Evolutionary conservation across 1,140 invertebrate species (phyloP), one percentile per base, ranked within the genome.

Genomic region (Pseudobourletiella spinata): DNA sequence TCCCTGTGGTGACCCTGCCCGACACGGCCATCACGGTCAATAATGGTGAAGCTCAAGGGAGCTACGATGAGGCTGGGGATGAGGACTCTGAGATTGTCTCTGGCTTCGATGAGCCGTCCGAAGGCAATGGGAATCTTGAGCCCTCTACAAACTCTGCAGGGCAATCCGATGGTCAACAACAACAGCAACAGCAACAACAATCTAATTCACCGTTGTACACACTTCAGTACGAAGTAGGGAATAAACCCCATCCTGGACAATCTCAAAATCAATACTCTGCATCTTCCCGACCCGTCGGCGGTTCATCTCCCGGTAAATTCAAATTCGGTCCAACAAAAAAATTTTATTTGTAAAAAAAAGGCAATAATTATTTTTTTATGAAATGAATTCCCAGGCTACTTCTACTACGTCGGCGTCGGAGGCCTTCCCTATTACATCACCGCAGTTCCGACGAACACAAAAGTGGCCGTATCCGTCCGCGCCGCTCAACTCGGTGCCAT

Each of bases 401-500:
- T 65, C 24, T 65, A 63, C 46, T 65, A 63, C 52, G 63, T 68
- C 20, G 52, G 59, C 2, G 57, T 60, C 6, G 66, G 66, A 28
- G 63, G 61, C 24, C 11, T 25, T 1, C 63, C 63, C 14, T 61
- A 65, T 46, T 65, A 63, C 28, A 56, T 63, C 1, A 65, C 64
- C 18, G 32, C 56, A 18, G n/a, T 42, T 25, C 24, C 25, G 0
- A 22, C 42, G 4, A 62, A 18, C 1, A 55, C 43, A 20, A 59
- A 54, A 44, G 52, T 65, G 3, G 52, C 67, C 14, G 61, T 57
- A 3, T 68, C 67, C n/a, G 32, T 68, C 0, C 15, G 57, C 20
- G 67, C 67, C 2, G 14, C 60, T 35, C 46, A 44, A 11, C 59
- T 69, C 2, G 71, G 71, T 22, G 71, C 71, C 3, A 66, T 70